Base-by-base conservation (phyloP, 2,888 invertebrate genomes). In the Sabatieria punctata region DNA sequence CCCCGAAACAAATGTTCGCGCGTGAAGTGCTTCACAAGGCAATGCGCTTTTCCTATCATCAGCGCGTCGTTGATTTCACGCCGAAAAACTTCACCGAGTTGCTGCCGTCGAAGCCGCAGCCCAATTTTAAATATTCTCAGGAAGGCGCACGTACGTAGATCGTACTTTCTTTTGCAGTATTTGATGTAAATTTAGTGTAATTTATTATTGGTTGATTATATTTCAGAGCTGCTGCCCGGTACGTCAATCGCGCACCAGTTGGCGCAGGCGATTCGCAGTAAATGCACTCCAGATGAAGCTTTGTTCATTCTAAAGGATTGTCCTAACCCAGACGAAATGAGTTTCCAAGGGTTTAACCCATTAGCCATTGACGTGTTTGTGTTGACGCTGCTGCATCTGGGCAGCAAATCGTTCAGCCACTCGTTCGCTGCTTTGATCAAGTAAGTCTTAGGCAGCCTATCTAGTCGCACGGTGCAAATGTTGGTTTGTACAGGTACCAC, bases 361-460 rank as follows among this genome's bases (percentile, higher is more conserved):
- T 88, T 93, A 41, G 91, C 93, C 64, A 85, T 93, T 0, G 40
- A 48, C 15, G 30, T 47, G 46, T 41, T 44, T 42, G 41, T 55
- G 38, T 8, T 33, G 64, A 88, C 88, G 0, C 67, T 97, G 43
- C 74, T 97, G 4, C 83, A 86, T 66, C 73, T 93, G 48, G 95
- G 91, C 30, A 83, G 84, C 43, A 97, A 95, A 70, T 91, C 93
- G 57, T 89, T 95, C 66, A 91, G 91, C 49, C 97, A 97, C 65
- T 86, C 89, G 57, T 93, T 95, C 68, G 89, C 95, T 4, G 95
- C 91, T n/a, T 83, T 97, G 54, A 86, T 89, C 37, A 95, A 93
- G 74, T 95, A 81, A 64, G 85, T n/a, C n/a, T n/a, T n/a, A n/a
- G n/a, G n/a, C n/a, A n/a, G n/a, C n/a, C n/a, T n/a, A n/a, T n/a